Evolutionary conservation across 1,140 invertebrate species (phyloP), one percentile per base, ranked within the genome.

Genomic region (Dreissena rostriformis): DNA sequence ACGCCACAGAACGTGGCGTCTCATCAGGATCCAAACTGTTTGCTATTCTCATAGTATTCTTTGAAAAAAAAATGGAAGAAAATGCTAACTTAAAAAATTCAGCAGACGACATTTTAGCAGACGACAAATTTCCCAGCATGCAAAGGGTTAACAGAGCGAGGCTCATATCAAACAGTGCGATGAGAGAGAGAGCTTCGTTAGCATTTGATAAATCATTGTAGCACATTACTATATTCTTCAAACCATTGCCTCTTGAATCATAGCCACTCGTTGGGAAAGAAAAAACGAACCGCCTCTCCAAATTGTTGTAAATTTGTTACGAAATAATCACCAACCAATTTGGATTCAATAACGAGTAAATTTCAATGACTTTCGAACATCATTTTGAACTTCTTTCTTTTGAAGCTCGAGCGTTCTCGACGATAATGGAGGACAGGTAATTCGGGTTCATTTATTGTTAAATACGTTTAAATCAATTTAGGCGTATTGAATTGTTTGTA

Each of bases 391-490:
- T 39, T n/a, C 17, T 61, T 61, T 61, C 57, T 61, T 61, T 61
- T 61, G 57, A 61, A 61, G 57, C 57, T n/a, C 22, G 12, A 61
- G 57, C 17, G 57, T 11, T 61, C 12, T 61, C 17, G 22, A 24
- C 57, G 57, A 61, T 61, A 61, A 61, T 61, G 22, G 57, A 11
- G 39, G 17, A 22, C 61, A 53, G 75, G 75, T 78, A 78, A 53
- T 52, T 66, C 67, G 26, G n/a, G 75, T 78, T 78, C 75, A 65
- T 67, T 52, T 78, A 78, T 78, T 78, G 61, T 78, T 67, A 49
- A 26, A 26, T 51, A 49, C 49, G 17, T 65, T 67, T 78, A 78
- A 78, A 78, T 78, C 75, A 78, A 78, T 67, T 67, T 66, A 53
- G 52, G 67, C n/a, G 75, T 24, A 53, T 65, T 78, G 39, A 66